Base-by-base conservation (phyloP, 2,888 invertebrate genomes). In the Tuberolachnus salignus region DNA sequence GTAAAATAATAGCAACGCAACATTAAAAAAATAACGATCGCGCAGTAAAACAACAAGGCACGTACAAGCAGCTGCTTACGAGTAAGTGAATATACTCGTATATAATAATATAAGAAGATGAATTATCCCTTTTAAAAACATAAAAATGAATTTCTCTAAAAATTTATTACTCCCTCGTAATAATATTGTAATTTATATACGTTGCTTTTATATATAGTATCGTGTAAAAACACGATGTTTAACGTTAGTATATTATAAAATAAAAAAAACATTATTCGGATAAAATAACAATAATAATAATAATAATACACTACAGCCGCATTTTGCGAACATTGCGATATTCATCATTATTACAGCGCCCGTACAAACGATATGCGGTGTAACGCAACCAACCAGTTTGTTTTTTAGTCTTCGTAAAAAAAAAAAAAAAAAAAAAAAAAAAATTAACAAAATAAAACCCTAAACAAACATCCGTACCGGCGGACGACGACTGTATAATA, bases 281-380 rank as follows among this genome's bases (percentile, higher is more conserved):
- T 42, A 69, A 3, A 46, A 46, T 13, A 46, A 44, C 4, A 44
- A 44, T 8, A 3, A n/a, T n/a, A n/a, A 57, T 34, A 34, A 26
- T 46, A 34, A 11, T 67, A 67, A n/a, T n/a, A n/a, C n/a, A n/a
- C n/a, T n/a, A 59, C 13, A 8, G 34, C 26, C 6, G 13, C 49
- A n/a, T n/a, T 66, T 42, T 53, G 14, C 26, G 42, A 19, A 55
- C 19, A 53, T 69, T 14, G 53, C 53, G 19, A 55, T 55, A 69
- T 69, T 42, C 53, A 42, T 69, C 53, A 55, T 69, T 69, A 69
- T 69, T 69, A 55, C 10, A 64, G 53, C 21, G 69, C 42, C 42
- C 10, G 42, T n/a, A n/a, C 10, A 53, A 34, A 53, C 53, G 42
- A 53, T 10, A 10, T n/a, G 16, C 23, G 46, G 13, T 34, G 34